These are phyloP conservation scores for Lineus longissimus DNA, from an alignment of 1,140 invertebrate species.

Conservation along the genomic window DNA sequence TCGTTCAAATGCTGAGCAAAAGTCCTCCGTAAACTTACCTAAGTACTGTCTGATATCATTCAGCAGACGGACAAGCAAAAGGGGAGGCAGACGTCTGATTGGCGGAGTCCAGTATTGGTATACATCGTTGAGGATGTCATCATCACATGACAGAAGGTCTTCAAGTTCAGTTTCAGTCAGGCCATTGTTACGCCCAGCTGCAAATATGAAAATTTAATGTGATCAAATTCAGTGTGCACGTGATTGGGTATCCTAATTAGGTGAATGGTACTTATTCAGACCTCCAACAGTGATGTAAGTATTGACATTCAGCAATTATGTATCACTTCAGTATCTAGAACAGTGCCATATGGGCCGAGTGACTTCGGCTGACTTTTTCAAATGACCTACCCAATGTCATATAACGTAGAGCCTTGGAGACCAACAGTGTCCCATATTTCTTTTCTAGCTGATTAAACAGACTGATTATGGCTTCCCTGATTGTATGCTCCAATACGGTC, in stretches of 20 bases:
- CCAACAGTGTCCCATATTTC: conserved; percentile 13
- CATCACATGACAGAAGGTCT: conserved; percentile 23
- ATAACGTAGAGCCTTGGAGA: conserved; percentile 72
- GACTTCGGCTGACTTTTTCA: too few species aligned
- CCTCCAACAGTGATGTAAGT: too few species aligned
- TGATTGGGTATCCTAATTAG: too few species aligned
- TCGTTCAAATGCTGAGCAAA: too few species aligned
- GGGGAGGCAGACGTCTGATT: conserved; percentile 5
- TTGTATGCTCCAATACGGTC: neutral
- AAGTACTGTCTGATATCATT: neutral
- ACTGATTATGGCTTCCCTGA: neutral
- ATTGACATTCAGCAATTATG: too few species aligned
- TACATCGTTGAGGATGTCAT: conserved; percentile 22
- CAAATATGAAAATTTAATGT: too few species aligned
- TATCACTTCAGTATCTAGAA: too few species aligned
- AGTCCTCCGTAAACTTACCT: too few species aligned
- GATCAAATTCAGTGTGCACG: too few species aligned
- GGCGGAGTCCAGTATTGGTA: neutral
- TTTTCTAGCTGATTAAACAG: conserved; percentile 13
- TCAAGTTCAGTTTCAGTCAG: conserved; percentile 24
- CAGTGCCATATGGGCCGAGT: too few species aligned
- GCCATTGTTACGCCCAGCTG: conserved; percentile 16
- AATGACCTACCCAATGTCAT: conserved; percentile 9
- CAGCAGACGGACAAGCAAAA: neutral
- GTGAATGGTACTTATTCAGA: too few species aligned